Conservation (phyloP, 2,113 vertebrate genomes). For the Melospiza georgiana region DNA sequence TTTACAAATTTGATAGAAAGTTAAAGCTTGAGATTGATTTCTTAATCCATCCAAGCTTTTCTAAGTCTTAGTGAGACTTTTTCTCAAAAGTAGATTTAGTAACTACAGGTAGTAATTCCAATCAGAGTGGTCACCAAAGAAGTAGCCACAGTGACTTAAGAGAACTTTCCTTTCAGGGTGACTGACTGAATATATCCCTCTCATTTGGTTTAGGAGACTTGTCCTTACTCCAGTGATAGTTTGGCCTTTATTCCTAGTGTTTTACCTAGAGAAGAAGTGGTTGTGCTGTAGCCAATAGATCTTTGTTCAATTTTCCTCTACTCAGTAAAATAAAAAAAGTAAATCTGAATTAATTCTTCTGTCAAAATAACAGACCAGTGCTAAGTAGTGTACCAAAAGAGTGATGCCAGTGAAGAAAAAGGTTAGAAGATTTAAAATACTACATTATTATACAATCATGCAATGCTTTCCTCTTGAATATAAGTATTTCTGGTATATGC, state of each 20-base stretch:
- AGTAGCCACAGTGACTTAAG: not conserved
- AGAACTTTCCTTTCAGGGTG: not conserved
- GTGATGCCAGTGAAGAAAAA: not conserved
- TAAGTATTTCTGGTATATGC: not conserved
- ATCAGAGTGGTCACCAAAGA: not conserved
- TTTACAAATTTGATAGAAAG: not conserved
- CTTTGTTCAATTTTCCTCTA: not conserved
- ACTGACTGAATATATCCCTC: not conserved
- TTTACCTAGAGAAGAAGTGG: not conserved
- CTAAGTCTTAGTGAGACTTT: not conserved
- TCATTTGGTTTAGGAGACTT: not conserved
- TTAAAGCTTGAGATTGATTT: not conserved
- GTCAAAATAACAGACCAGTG: not conserved
- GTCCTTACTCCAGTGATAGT: not conserved
- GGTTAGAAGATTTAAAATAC: not conserved
- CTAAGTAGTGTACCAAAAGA: not conserved
- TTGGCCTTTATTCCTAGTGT: not conserved
- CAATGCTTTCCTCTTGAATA: not conserved
- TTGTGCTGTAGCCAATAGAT: not conserved
- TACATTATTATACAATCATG: not conserved
- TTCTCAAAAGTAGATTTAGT: not conserved
- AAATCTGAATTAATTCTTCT: not conserved
- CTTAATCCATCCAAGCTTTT: no score
- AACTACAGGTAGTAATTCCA: not conserved
- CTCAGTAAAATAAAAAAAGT: not conserved